Evolutionary conservation across 1,140 invertebrate genomes (phyloP).

Genomic region (Conus betulinus): DNA sequence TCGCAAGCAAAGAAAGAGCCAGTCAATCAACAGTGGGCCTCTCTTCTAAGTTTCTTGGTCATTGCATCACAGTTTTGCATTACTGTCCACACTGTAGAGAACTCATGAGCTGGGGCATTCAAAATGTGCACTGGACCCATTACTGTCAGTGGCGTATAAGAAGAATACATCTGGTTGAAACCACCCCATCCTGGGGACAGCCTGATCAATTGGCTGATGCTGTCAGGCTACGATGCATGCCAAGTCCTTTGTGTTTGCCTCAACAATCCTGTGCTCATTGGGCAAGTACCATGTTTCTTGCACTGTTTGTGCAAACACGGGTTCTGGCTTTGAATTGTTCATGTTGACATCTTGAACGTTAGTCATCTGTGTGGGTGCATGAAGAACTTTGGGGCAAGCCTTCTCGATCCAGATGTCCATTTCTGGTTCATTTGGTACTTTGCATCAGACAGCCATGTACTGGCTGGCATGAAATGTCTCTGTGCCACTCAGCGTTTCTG

Average conservation of each 20-base stretch:
- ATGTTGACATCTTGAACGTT: background rate
- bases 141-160: background rate
- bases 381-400: background rate
- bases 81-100: too few species aligned
- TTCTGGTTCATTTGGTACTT: background rate
- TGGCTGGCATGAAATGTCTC: background rate
- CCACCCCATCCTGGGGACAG: background rate
- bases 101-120: background rate
- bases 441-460: background rate
- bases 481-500: background rate
- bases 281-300: slow-evolving; percentile 1
- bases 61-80: too few species aligned
- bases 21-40: too few species aligned
- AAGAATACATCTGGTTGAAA: background rate
- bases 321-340: slow-evolving; percentile 6
- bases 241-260: slow-evolving; percentile 2
- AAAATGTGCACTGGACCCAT: background rate
- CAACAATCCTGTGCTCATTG: background rate
- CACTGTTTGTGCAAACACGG: slow-evolving; percentile 3
- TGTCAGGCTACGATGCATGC: background rate
- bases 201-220: background rate
- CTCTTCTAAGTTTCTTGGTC: too few species aligned
- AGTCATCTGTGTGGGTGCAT: background rate
- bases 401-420: slow-evolving; percentile 4
- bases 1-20: too few species aligned